These are phyloP conservation scores for Fabriciana adippe DNA, from an alignment of 2,888 invertebrate species.

Conservation along the genomic window DNA sequence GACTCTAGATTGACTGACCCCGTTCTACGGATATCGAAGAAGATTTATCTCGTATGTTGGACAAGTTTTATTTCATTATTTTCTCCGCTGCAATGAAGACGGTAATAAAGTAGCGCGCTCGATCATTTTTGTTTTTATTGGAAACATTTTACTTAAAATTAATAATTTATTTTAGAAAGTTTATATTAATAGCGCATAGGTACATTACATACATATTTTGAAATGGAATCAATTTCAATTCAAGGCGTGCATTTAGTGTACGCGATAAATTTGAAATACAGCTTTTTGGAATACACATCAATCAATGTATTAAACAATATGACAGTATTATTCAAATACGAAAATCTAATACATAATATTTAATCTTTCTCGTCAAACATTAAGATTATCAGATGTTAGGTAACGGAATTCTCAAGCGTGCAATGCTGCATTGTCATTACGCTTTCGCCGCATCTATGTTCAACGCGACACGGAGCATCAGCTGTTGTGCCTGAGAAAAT, in stretches of 20 bases:
- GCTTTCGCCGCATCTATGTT: conserved; percentile 71
- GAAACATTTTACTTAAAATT: too few relatives aligned
- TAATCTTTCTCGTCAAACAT: conserved; percentile 23
- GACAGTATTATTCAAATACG: not conserved
- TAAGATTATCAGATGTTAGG: conserved; percentile 45
- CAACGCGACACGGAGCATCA: conserved; percentile 66
- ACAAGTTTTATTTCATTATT: conserved; percentile 42
- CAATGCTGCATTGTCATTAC: conserved; percentile 49
- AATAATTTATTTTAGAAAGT: too few relatives aligned
- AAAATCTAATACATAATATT: not conserved
- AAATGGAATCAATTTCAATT: too few relatives aligned
- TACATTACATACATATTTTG: too few relatives aligned
- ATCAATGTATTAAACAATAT: not conserved
- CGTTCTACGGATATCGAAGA: conserved; percentile 56
- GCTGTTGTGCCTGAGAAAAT: conserved; percentile 68
- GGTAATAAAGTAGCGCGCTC: conserved; percentile 16
- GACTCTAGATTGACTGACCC: conserved; percentile 57
- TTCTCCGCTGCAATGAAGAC: conserved; percentile 26
- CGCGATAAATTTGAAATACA: too few relatives aligned
- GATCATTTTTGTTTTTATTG: too few relatives aligned
- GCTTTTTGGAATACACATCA: not conserved
- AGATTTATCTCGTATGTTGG: conserved; percentile 46
- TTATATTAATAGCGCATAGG: too few relatives aligned
- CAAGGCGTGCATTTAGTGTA: too few relatives aligned
- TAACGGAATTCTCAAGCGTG: conserved; percentile 44